Base-by-base conservation (phyloP, 1,140 invertebrate species). In the Pseudomyrmex flavicornis region DNA sequence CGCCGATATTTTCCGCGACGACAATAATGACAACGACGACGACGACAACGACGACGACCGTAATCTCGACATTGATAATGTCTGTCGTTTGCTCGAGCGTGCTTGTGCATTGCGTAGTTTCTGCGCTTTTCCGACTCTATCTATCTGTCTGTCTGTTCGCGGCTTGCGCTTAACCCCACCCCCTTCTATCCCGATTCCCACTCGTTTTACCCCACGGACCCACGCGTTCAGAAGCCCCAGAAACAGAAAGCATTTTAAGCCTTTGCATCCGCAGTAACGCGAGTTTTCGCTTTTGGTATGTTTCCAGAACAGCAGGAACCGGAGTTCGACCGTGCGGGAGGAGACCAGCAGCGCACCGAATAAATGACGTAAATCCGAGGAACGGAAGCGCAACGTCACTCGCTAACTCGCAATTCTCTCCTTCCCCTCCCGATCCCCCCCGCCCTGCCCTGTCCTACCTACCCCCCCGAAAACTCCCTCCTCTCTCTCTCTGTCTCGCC, bases 341-440 rank as follows among this genome's bases (percentile, higher is more conserved):
- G 91, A 92, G 90, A 90, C 35, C 89, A 92, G 91, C 87, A 92
- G 90, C 85, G 90, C 90, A 89, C 90, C 91, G 90, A 92, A 93
- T 94, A 94, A 94, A 94, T 94, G 93, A 94, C 93, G 93, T 93
- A 92, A 93, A 93, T 92, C 87, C 91, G 91, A 94, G 90, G 90
- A 93, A 93, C 92, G 92, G 90, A 94, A 93, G 91, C 91, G 92
- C 88, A 89, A 93, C 92, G 91, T 93, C 90, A 93, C 84, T 89
- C 93, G 93, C 92, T 92, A 93, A 92, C 89, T 94, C 89, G 91
- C 92, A 91, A 90, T 85, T 86, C 90, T 86, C 89, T 77, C 74
- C 82, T 85, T 86, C 84, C 85, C 86, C 76, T 82, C 87, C 82
- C 63, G 17, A 26, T 86, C 87, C 83, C 85, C 68, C 66, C 70